Percentiles rank a stretch among this genome's conserved stretches.
Conservation (phyloP, 2,113 vertebrate genomes). For the Anguilla rostrata region DNA sequence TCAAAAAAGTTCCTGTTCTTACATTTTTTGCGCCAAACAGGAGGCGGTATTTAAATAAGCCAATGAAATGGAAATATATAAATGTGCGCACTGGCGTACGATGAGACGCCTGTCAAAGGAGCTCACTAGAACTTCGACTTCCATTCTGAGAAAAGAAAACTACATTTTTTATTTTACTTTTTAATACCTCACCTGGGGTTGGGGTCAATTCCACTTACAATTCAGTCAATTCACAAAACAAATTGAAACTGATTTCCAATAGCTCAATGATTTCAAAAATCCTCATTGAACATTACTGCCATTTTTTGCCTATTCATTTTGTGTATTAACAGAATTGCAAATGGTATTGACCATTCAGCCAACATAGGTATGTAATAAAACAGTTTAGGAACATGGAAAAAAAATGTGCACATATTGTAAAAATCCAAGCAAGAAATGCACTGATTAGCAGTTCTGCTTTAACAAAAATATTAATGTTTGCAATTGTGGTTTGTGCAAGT, state of each 20-base stretch:
- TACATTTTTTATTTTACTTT: not conserved
- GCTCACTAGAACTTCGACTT: not conserved
- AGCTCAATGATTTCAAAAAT: too few relatives aligned
- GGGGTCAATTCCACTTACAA: too few relatives aligned
- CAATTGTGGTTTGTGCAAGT: not conserved
- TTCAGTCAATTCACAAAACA: too few relatives aligned
- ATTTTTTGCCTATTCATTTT: too few relatives aligned
- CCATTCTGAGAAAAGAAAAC: not conserved
- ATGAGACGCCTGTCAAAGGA: not conserved
- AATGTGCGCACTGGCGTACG: not conserved
- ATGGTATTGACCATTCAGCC: too few relatives aligned
- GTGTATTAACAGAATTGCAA: too few relatives aligned
- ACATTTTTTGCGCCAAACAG: not conserved
- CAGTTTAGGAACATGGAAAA: not conserved
- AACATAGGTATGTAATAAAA: not conserved
- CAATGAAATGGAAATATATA: not conserved
- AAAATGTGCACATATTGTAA: too few relatives aligned
- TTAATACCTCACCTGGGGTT: not conserved
- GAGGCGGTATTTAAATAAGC: not conserved
- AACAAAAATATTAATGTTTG: not conserved
- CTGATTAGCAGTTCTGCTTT: not conserved
- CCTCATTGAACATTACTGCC: too few relatives aligned
- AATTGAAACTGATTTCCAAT: too few relatives aligned
- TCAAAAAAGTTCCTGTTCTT: not conserved
- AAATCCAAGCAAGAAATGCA: not conserved